Conservation (phyloP, 2,888 invertebrate species). For the Theodoxus fluviatilis region DNA sequence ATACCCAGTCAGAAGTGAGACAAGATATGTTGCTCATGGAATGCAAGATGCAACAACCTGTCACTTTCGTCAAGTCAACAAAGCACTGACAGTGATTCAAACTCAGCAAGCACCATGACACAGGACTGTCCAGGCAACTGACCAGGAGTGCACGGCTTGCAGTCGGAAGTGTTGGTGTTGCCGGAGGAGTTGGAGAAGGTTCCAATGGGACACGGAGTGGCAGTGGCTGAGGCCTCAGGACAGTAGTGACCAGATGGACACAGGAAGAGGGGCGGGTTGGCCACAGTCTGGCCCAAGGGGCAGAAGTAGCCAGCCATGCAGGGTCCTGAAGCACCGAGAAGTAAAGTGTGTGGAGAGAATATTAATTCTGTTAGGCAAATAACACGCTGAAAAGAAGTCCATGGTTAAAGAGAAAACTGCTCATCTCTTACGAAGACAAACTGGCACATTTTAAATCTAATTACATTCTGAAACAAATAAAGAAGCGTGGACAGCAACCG, state of each 20-base stretch:
- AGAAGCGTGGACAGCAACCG: too few species aligned
- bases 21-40: too few species aligned
- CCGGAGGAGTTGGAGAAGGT: conserved; percentile 58
- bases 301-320: conserved; percentile 60
- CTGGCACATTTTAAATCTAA: too few species aligned
- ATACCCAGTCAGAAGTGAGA: too few species aligned
- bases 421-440: too few species aligned
- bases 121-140: background rate
- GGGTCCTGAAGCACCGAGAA: conserved; percentile 38
- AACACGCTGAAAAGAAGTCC: too few species aligned
- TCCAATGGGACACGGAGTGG: conserved; percentile 53
- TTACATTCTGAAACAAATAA: too few species aligned
- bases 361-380: background rate
- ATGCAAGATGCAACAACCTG: too few species aligned
- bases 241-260: conserved; percentile 59
- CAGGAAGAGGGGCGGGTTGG: conserved; percentile 43
- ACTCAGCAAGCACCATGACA: too few species aligned
- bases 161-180: conserved; percentile 54
- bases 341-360: background rate
- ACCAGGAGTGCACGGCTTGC: conserved; percentile 59
- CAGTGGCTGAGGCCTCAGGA: conserved; percentile 46
- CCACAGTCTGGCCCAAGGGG: conserved; percentile 48
- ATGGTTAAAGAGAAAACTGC: too few species aligned
- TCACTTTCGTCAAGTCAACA: too few species aligned
- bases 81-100: too few species aligned